Percentiles rank a stretch among this genome's conserved stretches.
These are phyloP conservation scores for Cepaea hortensis DNA, from an alignment of 2,888 invertebrate species.

Conservation along the genomic window DNA sequence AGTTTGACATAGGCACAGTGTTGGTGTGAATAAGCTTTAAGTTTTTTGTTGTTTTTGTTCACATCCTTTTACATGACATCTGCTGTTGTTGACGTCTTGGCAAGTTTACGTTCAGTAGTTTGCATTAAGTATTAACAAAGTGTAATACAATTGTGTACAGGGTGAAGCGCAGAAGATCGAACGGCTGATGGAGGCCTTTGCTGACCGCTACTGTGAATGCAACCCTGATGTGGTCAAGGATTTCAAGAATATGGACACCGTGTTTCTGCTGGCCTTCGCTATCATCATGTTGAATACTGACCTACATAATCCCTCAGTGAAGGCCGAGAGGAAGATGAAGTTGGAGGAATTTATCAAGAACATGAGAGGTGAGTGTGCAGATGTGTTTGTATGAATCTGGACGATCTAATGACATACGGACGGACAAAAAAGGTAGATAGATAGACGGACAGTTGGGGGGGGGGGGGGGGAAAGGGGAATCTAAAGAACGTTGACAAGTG, in stretches of 20 bases:
- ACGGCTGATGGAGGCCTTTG: constrained; percentile 92
- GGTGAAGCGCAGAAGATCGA: constrained; percentile 99
- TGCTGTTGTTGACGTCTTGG: too few species aligned
- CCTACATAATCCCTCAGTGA: constrained; percentile 95
- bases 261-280: constrained; percentile 88
- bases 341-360: constrained; percentile 96
- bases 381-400: too few species aligned
- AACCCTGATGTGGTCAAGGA: constrained; percentile 93
- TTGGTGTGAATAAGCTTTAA: too few species aligned
- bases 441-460: not conserved
- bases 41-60: too few species aligned
- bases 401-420: not conserved
- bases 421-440: not conserved
- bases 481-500: not conserved
- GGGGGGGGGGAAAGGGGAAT: not conserved
- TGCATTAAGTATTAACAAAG: too few species aligned
- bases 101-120: too few species aligned
- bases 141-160: constrained; percentile 57
- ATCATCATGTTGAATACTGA: constrained; percentile 99
- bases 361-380: constrained; percentile 82
- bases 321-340: constrained; percentile 93
- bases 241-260: constrained; percentile 78
- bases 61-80: too few species aligned
- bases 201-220: constrained; percentile 93
- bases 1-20: too few species aligned